phyloP scores from a whole-genome alignment of 2,888 invertebrate species.

The Sinohyriopsis cumingii region DNA sequence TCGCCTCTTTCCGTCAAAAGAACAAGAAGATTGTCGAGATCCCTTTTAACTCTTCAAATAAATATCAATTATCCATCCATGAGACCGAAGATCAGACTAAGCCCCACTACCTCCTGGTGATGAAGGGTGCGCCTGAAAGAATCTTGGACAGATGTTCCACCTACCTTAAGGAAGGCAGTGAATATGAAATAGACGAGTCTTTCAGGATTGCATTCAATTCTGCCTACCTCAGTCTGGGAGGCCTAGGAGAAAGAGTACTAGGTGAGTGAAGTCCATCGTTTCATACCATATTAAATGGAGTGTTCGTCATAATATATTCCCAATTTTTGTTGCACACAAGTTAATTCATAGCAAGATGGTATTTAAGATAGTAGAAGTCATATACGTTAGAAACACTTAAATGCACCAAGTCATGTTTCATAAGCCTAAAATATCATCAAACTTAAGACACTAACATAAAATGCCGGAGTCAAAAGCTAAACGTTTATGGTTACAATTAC shows the following conservation, averaged over 20 bases:
- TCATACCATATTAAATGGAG: neutral
- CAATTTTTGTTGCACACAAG: no score
- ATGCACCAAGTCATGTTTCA: no score
- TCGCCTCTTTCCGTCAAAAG: conserved; percentile 64
- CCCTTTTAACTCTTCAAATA: conserved; percentile 75
- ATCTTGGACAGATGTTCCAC: conserved; percentile 91
- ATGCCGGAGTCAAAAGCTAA: no score
- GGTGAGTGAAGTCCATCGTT: conserved; percentile 54
- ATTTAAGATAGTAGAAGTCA: no score
- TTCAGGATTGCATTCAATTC: conserved; percentile 97
- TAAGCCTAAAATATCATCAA: no score
- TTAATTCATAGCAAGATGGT: no score
- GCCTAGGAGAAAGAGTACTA: conserved; percentile 88
- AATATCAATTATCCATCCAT: conserved; percentile 85
- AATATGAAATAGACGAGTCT: conserved; percentile 90
- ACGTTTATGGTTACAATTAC: no score
- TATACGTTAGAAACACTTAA: no score
- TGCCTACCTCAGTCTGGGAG: conserved; percentile 87
- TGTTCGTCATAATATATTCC: no score
- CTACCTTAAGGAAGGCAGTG: conserved; percentile 94
- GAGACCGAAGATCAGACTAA: conserved; percentile 87
- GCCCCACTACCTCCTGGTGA: conserved; percentile 81
- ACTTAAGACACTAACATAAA: no score
- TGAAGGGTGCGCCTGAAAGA: conserved; percentile 95
- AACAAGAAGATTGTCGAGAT: conserved; percentile 72